These are phyloP conservation scores for Aphis gossypii DNA, from an alignment of 1,140 invertebrate genomes.

Conservation along the genomic window DNA sequence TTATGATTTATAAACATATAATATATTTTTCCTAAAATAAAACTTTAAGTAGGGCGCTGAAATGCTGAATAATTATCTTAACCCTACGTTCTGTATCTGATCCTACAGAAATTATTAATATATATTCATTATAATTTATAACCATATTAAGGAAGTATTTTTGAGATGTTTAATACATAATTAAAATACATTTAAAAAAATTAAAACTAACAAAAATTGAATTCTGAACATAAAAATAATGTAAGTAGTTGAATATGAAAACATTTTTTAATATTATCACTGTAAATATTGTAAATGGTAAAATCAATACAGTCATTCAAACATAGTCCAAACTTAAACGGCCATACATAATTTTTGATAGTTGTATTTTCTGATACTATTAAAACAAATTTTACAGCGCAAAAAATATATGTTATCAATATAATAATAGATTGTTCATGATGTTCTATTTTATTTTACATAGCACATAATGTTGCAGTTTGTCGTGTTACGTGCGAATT, in stretches of 20 bases:
- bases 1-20: background rate
- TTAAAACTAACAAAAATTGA: background rate
- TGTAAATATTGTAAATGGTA: background rate
- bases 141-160: background rate
- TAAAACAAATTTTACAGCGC: background rate
- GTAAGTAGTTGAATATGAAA: background rate
- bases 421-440: background rate
- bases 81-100: background rate
- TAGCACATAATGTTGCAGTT: background rate
- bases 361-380: background rate
- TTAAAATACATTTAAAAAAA: background rate
- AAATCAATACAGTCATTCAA: background rate
- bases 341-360: background rate
- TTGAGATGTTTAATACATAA: background rate
- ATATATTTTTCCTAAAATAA: background rate
- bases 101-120: too few relatives aligned
- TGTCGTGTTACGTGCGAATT: background rate
- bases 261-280: background rate
- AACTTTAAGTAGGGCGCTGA: background rate
- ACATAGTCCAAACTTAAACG: background rate
- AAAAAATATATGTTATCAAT: background rate
- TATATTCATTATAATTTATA: too few relatives aligned
- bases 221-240: background rate
- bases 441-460: background rate
- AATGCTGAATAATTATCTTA: background rate